Percentiles rank a stretch among this genome's conserved stretches.
Evolutionary conservation across 2,797 vertebrate species (phyloP).

Genomic region (Typhlichthys subterraneus): DNA sequence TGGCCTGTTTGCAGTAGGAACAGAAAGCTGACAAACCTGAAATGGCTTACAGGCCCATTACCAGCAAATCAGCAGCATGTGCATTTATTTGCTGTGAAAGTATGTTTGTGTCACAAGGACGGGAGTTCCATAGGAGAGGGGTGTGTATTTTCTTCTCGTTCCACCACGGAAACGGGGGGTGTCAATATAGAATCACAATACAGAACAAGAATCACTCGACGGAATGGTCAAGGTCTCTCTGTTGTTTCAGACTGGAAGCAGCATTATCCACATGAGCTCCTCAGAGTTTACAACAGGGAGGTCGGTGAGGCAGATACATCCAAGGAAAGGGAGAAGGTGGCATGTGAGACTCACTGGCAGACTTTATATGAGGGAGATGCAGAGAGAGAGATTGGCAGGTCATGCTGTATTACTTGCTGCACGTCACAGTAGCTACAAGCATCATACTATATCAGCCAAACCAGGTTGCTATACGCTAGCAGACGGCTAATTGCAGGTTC

Average conservation of each 20-base stretch:
- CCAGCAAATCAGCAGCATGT: conserved; percentile 9
- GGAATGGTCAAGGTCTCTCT: too few relatives aligned
- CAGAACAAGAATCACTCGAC: too few relatives aligned
- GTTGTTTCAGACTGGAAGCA: too few relatives aligned
- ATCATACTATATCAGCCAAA: not conserved
- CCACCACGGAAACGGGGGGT: not conserved
- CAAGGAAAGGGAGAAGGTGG: too few relatives aligned
- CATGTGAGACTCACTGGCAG: too few relatives aligned
- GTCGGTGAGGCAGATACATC: too few relatives aligned
- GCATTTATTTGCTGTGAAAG: not conserved
- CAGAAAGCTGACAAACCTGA: conserved; percentile 57
- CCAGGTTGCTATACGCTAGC: not conserved
- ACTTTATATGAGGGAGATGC: too few relatives aligned
- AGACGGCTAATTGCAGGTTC: not conserved
- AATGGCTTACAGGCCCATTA: conserved; percentile 20
- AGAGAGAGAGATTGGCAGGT: too few relatives aligned
- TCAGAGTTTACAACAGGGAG: too few relatives aligned
- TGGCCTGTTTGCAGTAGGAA: conserved; percentile 24
- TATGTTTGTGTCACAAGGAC: conserved; percentile 4
- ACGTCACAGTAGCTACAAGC: not conserved
- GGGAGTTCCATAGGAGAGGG: conserved; percentile 54
- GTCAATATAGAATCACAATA: not conserved
- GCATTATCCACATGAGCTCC: too few relatives aligned
- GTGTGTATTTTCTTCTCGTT: not conserved
- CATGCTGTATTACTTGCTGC: too few relatives aligned